Evolutionary conservation across 2,113 vertebrate species (phyloP), one percentile per base, ranked within the genome.

Genomic region (Triplophysa tibetana): DNA sequence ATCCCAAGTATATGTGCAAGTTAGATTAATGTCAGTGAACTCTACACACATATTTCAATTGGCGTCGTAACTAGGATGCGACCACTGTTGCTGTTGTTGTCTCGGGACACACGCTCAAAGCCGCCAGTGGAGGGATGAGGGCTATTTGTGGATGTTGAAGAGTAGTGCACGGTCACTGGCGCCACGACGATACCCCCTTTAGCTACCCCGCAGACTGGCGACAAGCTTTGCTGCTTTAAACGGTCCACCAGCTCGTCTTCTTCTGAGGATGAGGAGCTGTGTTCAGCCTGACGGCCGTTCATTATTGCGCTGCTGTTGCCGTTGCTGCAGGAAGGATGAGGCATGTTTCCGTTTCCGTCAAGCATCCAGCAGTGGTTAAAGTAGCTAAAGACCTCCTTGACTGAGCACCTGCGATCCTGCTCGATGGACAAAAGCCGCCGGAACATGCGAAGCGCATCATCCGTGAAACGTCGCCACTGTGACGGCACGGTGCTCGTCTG

Each of bases 41-140:
- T 76, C 75, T 91, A 94, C 84, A 94, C 93, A 4, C 93, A 94
- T 79, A 94, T 94, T 85, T 94, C 93, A 19, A 94, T 93, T 33
- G 93, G 88, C 0, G 92, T 92, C 13, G 93, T 87, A 70, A 92
- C 90, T 33, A 93, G 83, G 73, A 93, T 90, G 29, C 90, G 88
- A 0, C 89, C 90, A 2, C 87, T 64, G 0, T 89, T 91, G 43
- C 79, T 76, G 21, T 88, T 91, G 88, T 78, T 90, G 61, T 92
- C 92, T 33, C 92, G 86, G 70, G 89, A 85, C 60, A 87, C 86
- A 0, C 91, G 87, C 29, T 94, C 92, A 24, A 89, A 93, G 87
- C 90, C 88, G 68, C 87, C 77, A 26, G 85, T 91, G 73, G 93
- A 92, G 4, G 91, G 89, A 4, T 90, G 90, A 2, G 92, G 92